phyloP scores from a whole-genome alignment of 2,797 vertebrate genomes.

The Clarias laeviceps region DNA sequence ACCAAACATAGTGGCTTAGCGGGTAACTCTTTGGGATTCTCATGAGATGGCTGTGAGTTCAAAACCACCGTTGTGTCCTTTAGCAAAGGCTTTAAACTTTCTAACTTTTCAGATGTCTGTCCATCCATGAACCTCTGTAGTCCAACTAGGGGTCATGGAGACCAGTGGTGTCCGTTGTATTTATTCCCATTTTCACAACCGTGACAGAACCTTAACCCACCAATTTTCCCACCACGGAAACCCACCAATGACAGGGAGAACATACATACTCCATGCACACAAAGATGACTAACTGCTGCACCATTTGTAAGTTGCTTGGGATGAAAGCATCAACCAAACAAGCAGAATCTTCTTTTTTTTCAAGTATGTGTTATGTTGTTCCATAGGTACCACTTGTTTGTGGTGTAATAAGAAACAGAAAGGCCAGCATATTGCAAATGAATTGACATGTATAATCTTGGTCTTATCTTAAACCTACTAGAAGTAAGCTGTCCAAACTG shows the following conservation, averaged over 20 bases:
- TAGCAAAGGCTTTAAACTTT: neutral
- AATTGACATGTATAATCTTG: neutral
- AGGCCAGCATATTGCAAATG: neutral
- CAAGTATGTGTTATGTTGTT: neutral
- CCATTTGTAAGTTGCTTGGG: neutral
- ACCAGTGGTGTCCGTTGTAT: no score
- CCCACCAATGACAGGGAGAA: no score
- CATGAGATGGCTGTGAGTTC: neutral
- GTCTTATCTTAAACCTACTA: neutral
- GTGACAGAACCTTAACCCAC: no score
- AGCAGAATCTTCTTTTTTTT: neutral
- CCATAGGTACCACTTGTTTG: neutral
- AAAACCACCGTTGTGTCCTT: neutral
- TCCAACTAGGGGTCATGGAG: no score
- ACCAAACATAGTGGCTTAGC: neutral
- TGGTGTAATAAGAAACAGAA: neutral
- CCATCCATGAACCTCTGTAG: no score
- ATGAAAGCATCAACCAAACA: neutral
- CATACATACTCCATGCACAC: no score
- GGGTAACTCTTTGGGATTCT: neutral
- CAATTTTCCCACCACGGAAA: no score
- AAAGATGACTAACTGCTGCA: no score
- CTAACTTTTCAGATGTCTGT: neutral
- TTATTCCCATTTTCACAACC: no score
- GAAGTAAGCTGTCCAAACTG: neutral